These are phyloP conservation scores for Cladorhizidae sp. DNA, from an alignment of 37 sponge, comb jelly and placozoan species.

Conservation along the genomic window DNA sequence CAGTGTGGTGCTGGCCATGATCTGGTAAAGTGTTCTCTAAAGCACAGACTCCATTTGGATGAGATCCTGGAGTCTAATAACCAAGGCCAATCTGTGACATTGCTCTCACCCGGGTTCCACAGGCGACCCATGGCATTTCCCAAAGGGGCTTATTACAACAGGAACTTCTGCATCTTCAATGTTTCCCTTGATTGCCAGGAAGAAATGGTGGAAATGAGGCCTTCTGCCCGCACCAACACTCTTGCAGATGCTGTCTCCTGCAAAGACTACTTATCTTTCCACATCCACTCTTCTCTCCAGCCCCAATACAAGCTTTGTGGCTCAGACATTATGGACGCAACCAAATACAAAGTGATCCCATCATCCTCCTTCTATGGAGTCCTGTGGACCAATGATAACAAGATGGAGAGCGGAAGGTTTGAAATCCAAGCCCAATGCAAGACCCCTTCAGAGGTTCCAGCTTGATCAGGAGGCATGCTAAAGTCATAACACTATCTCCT, in stretches of 20 bases:
- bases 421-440: background rate
- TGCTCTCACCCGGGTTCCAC: conserved; percentile 13
- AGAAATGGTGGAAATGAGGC: background rate
- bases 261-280: conserved; percentile 4
- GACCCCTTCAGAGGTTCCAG: no score
- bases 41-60: background rate
- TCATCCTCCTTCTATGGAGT: conserved; percentile 1
- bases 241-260: background rate
- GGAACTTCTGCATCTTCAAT: conserved; percentile 4
- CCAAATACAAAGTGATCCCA: background rate
- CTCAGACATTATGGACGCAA: background rate
- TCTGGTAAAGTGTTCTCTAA: background rate
- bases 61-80: background rate
- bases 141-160: background rate
- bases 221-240: background rate
- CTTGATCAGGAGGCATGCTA: no score
- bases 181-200: background rate
- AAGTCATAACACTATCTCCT: no score
- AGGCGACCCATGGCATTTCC: background rate
- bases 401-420: background rate
- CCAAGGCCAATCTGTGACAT: background rate
- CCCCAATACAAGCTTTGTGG: background rate
- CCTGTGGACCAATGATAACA: background rate
- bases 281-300: background rate
- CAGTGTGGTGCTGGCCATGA: background rate